Evolutionary conservation across 2,113 vertebrate species (phyloP), one percentile per base, ranked within the genome.

Genomic region (Promerops cafer): DNA sequence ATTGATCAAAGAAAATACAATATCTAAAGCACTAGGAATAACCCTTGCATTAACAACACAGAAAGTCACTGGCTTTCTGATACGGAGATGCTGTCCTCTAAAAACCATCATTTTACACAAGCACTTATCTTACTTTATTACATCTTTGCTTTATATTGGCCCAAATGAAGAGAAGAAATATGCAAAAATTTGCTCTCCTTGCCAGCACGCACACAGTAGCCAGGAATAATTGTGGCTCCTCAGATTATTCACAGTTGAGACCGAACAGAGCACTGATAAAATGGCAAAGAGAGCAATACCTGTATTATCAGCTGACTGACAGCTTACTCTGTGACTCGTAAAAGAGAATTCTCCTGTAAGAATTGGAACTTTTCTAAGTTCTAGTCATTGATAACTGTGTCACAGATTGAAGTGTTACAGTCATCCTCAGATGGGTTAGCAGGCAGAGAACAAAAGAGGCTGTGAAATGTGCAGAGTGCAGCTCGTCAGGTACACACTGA

Each of bases 401-500:
- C 50, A 60, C 37, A 60, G 44, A 26, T 21, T 23, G 40, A 82
- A 79, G 54, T 8, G 24, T 9, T 31, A 9, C n/a, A 69, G 72
- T 28, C 17, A 19, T 33, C 35, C 35, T 79, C 56, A 47, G 53
- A 9, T 0, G 4, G 33, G 37, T 39, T 31, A 75, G 79, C 45
- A 44, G 9, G 26, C 6, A 70, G 86, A 78, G 69, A 52, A 69
- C 69, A 66, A 61, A 45, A 49, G 42, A 52, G 35, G 27, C 27
- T 59, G 45, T 42, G 61, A 87, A 78, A 81, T 20, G 33, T 45
- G 66, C 30, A 11, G 44, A 75, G 53, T 17, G 22, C 52, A 82
- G 10, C 53, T 79, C 0, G 0, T 53, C 40, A 56, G 47, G 42
- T 60, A 45, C 40, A 16, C 10, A 28, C 37, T 27, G 45, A 24